phyloP scores from a whole-genome alignment of 2,113 vertebrate species.

The Pteropus alecto region DNA sequence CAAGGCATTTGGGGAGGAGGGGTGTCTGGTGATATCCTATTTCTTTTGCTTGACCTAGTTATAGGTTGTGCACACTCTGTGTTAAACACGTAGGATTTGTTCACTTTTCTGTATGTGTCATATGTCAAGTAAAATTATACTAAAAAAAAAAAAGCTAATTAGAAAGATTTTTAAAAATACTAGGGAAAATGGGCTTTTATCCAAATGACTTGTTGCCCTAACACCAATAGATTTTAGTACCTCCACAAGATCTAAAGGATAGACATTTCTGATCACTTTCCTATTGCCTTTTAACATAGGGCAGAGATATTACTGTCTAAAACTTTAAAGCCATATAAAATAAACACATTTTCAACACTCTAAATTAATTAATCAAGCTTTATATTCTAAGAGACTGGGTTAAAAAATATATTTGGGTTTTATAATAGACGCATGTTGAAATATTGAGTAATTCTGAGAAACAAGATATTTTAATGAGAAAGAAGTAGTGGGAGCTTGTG shows the following conservation, averaged over 20 bases:
- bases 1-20: neutral
- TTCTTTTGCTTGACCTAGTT: neutral
- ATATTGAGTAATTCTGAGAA: neutral
- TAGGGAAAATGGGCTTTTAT: slow-evolving; percentile 12
- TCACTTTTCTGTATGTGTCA: neutral
- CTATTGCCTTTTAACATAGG: neutral
- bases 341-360: slow-evolving; percentile 45
- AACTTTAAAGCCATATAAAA: neutral
- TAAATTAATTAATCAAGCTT: neutral
- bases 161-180: neutral
- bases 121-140: neutral
- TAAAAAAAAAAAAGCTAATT: neutral
- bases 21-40: neutral
- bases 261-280: neutral
- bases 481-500: neutral
- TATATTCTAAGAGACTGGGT: neutral
- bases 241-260: neutral
- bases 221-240: neutral
- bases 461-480: neutral
- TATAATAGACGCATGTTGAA: neutral
- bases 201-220: neutral
- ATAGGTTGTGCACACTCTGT: neutral
- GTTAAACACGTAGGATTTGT: neutral
- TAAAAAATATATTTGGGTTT: neutral
- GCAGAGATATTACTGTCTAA: neutral